Evolutionary conservation across 1,140 invertebrate species (phyloP).

Genomic region (Ephestia elutella): DNA sequence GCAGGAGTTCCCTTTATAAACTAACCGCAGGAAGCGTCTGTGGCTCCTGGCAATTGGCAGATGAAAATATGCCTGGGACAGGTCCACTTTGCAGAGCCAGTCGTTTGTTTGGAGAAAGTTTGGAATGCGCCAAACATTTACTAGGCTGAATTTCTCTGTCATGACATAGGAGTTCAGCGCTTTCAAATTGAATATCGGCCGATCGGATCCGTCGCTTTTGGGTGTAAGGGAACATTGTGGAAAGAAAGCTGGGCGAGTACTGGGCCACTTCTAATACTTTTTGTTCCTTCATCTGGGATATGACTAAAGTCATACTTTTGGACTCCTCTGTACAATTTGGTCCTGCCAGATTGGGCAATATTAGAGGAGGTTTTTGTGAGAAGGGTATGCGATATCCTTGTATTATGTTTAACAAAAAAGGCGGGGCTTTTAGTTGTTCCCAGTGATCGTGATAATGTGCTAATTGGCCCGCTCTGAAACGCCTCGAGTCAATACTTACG

Average conservation of each 20-base stretch:
- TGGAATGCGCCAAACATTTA: too few relatives aligned
- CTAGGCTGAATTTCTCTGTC: constrained; percentile 18
- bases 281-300: constrained; percentile 16
- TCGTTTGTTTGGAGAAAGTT: too few relatives aligned
- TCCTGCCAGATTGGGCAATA: neutral
- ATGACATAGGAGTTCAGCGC: constrained; percentile 28
- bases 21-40: too few relatives aligned
- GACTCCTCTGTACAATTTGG: neutral
- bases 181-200: constrained; percentile 38
- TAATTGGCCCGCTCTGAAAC: neutral
- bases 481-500: constrained; percentile 10
- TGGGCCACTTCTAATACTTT: constrained; percentile 13
- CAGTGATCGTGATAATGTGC: neutral
- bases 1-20: too few relatives aligned
- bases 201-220: constrained; percentile 18
- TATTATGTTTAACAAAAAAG: too few relatives aligned
- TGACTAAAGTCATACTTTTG: neutral
- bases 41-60: too few relatives aligned
- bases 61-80: too few relatives aligned
- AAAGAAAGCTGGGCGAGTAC: constrained; percentile 27
- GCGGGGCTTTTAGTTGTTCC: neutral
- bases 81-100: too few relatives aligned
- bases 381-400: constrained; percentile 10
- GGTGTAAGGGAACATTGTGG: constrained; percentile 38
- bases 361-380: neutral